A percentile compares a stretch with the other conserved stretches of the same genome.
These are phyloP conservation scores for Drosophila mulleri DNA, from an alignment of 2,888 invertebrate genomes.

Conservation along the genomic window DNA sequence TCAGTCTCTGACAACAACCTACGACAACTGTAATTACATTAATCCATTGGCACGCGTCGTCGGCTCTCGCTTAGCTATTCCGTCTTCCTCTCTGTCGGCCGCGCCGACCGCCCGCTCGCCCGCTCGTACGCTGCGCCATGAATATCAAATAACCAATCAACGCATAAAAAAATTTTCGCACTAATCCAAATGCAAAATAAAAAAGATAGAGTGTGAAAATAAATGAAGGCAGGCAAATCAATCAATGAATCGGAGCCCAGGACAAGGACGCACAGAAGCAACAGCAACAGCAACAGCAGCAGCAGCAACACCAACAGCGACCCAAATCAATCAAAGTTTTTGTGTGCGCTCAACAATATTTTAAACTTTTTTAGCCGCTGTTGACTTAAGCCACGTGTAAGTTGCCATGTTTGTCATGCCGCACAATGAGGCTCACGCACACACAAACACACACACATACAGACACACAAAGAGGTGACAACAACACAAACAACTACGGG, in stretches of 20 bases:
- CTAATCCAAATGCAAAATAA: constrained; percentile 63
- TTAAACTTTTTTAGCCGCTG: constrained; percentile 53
- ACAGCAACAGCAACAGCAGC: neutral
- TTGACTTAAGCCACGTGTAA: constrained; percentile 72
- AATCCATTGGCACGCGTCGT: constrained; percentile 63
- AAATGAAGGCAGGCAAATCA: constrained; percentile 51
- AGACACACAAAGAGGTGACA: constrained; percentile 51
- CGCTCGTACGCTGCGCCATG: constrained; percentile 52
- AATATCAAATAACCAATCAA: constrained; percentile 78
- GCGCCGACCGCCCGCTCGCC: constrained; percentile 12
- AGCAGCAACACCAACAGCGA: constrained; percentile 11
- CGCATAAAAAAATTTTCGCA: constrained; percentile 53
- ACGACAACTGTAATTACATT: constrained; percentile 73
- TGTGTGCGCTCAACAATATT: constrained; percentile 61
- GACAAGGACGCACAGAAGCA: constrained; percentile 42
- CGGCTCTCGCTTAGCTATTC: constrained; percentile 13
- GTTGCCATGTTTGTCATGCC: constrained; percentile 57
- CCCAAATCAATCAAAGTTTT: constrained; percentile 75
- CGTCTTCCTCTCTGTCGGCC: constrained; percentile 25
- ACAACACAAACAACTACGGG: constrained; percentile 31
- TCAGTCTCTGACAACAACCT: constrained; percentile 42
- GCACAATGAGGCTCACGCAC: constrained; percentile 48
- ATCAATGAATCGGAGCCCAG: constrained; percentile 53
- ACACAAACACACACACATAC: constrained; percentile 35
- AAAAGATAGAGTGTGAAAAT: neutral